These are phyloP conservation scores for Lycodopsis pacificus DNA, from an alignment of 2,797 vertebrate species.

Conservation along the genomic window DNA sequence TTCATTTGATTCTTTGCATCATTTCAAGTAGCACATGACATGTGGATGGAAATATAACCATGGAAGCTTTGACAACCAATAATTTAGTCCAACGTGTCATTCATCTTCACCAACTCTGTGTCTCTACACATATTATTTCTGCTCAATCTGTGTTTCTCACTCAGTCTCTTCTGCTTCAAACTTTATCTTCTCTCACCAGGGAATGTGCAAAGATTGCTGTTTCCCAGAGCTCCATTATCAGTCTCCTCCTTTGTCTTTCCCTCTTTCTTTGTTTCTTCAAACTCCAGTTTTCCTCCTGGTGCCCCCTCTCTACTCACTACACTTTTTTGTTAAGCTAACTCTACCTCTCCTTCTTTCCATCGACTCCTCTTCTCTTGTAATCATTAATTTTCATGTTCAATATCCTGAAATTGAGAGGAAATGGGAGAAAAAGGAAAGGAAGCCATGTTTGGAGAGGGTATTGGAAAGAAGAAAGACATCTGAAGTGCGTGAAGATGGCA, in stretches of 20 bases:
- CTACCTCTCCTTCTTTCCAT: background rate
- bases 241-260: constrained; percentile 1
- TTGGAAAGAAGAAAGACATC: constrained; percentile 32
- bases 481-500: constrained; percentile 35
- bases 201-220: constrained; percentile 14
- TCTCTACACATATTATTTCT: constrained; percentile 6
- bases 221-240: constrained; percentile 7
- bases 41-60: constrained; percentile 12
- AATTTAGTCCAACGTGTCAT: constrained; percentile 22
- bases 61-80: constrained; percentile 4
- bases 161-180: constrained; percentile 13
- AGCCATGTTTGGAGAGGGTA: constrained; percentile 28
- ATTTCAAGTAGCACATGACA: constrained; percentile 3
- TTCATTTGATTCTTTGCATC: background rate
- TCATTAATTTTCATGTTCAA: constrained; percentile 44
- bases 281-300: background rate
- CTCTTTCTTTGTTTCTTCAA: background rate
- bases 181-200: background rate
- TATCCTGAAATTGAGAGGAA: constrained; percentile 48
- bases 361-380: constrained; percentile 13
- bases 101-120: background rate
- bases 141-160: constrained; percentile 9
- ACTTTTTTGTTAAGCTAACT: constrained; percentile 8
- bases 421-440: constrained; percentile 29
- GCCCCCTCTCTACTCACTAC: background rate